Base-by-base conservation (phyloP, 2,797 vertebrate genomes). In the Sphenodon punctatus region DNA sequence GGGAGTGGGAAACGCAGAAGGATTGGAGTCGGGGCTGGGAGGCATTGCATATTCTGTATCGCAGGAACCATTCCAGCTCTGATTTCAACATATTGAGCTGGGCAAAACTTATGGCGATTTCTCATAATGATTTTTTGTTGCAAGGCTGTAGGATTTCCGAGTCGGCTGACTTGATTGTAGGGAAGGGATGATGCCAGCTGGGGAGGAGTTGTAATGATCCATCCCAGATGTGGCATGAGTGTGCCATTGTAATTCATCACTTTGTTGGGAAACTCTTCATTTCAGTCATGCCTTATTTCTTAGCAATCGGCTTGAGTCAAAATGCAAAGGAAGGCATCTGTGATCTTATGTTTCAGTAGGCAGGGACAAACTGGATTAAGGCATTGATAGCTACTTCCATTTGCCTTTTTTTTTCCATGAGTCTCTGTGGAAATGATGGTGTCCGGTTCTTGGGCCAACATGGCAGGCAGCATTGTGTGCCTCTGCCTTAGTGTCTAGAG, bases 81-180 rank as follows among this genome's bases (percentile, higher is more conserved):
- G n/a, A n/a, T n/a, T n/a, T n/a, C n/a, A n/a, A n/a, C 20, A 8
- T 75, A 38, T 75, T 83, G 65, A 91, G 81, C 73, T 42, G 65
- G 59, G 39, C 3, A 38, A 11, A 55, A 36, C 39, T 10, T 12
- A 23, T 42, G 38, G n/a, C 60, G 23, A 68, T 66, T 89, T 74
- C 38, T 65, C 80, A 80, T 55, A 64, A 70, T 51, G 43, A 20
- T 43, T 71, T n/a, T n/a, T n/a, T n/a, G n/a, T n/a, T n/a, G n/a
- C n/a, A n/a, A n/a, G 74, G 64, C 63, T 42, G n/a, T 39, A 67
- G 73, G 64, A 58, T 76, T 90, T 93, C 66, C 69, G 59, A 82
- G 67, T 89, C 85, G 80, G 48, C 72, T 34, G 77, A 75, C 23
- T 90, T 82, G 68, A 14, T 85, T 82, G 55, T 67, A n/a, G n/a